phyloP scores from a whole-genome alignment of 1,140 invertebrate genomes.

The Epicauta chinensis region DNA sequence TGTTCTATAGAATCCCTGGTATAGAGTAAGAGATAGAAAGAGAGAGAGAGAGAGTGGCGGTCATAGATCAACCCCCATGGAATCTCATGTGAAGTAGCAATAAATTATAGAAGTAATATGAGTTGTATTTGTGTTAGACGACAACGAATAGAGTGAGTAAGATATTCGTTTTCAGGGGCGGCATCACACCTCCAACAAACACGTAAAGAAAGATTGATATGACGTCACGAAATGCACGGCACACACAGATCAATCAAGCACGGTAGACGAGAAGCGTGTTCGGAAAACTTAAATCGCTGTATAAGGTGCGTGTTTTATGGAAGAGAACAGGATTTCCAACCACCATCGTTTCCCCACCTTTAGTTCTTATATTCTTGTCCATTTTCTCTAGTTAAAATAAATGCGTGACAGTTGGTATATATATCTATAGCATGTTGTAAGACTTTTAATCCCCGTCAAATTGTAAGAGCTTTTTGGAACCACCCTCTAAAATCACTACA shows the following conservation, averaged over 20 bases:
- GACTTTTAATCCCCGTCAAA: slow-evolving; percentile 8
- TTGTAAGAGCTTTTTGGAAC: too few relatives aligned
- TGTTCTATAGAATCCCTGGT: too few relatives aligned
- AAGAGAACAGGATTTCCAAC: not conserved
- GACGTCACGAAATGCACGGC: slow-evolving; percentile 20
- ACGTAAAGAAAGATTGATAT: slow-evolving; percentile 18
- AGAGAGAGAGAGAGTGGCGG: too few relatives aligned
- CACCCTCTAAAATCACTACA: too few relatives aligned
- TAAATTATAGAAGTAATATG: slow-evolving; percentile 8
- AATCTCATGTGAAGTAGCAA: slow-evolving; percentile 1
- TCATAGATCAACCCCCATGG: too few relatives aligned
- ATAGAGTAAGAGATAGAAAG: too few relatives aligned
- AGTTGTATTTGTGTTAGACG: slow-evolving; percentile 9
- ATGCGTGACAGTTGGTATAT: slow-evolving; percentile 2
- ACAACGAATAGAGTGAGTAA: too few relatives aligned
- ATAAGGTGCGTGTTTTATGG: slow-evolving; percentile 5
- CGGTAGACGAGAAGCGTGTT: slow-evolving; percentile 6
- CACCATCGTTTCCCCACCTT: too few relatives aligned
- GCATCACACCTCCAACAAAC: slow-evolving; percentile 16
- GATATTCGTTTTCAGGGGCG: not conserved
- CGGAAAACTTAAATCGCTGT: not conserved
- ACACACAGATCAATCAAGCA: slow-evolving; percentile 20
- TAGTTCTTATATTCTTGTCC: too few relatives aligned
- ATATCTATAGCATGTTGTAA: slow-evolving; percentile 1
- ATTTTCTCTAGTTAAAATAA: too few relatives aligned